Conservation (phyloP, 2,888 invertebrate genomes). For the Eulithis testata region DNA sequence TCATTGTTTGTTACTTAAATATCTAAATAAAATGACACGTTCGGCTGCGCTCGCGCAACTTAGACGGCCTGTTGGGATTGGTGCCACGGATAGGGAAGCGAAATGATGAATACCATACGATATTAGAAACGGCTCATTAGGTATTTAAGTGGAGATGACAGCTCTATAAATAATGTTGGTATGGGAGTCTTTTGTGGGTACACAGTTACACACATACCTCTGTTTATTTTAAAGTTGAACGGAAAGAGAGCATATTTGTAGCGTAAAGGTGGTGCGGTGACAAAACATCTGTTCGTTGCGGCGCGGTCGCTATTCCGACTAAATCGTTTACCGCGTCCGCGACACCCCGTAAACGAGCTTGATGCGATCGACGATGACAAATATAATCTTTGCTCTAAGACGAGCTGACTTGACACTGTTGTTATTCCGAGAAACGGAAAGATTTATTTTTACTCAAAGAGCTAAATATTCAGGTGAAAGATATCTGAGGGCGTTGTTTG, state of each 20-base stretch:
- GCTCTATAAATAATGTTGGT: slow-evolving; percentile 70
- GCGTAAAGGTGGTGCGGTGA: slow-evolving; percentile 62
- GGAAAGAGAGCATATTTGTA: slow-evolving; percentile 64
- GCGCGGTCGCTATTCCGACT: slow-evolving; percentile 60
- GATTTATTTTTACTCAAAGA: slow-evolving; percentile 83
- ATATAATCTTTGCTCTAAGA: slow-evolving; percentile 82
- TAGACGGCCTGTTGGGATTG: slow-evolving; percentile 49
- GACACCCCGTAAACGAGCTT: slow-evolving; percentile 75
- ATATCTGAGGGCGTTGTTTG: slow-evolving; percentile 78
- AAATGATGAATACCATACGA: slow-evolving; percentile 72
- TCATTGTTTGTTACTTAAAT: slow-evolving; percentile 25
- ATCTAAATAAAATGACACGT: slow-evolving; percentile 33
- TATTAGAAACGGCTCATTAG: slow-evolving; percentile 82
- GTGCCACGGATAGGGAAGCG: slow-evolving; percentile 72
- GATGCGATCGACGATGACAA: slow-evolving; percentile 79
- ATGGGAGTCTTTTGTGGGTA: slow-evolving; percentile 59
- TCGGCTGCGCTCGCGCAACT: slow-evolving; percentile 28
- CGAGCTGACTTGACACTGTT: slow-evolving; percentile 79
- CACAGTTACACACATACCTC: slow-evolving; percentile 60
- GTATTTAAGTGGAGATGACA: slow-evolving; percentile 80
- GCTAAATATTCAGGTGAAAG: slow-evolving; percentile 84
- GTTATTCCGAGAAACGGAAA: slow-evolving; percentile 80
- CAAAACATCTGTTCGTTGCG: slow-evolving; percentile 76
- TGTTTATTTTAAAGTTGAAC: slow-evolving; percentile 66
- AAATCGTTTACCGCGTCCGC: slow-evolving; percentile 73